phyloP scores from a whole-genome alignment of 2,888 invertebrate species.

The Drosophila pseudotalamancana region DNA sequence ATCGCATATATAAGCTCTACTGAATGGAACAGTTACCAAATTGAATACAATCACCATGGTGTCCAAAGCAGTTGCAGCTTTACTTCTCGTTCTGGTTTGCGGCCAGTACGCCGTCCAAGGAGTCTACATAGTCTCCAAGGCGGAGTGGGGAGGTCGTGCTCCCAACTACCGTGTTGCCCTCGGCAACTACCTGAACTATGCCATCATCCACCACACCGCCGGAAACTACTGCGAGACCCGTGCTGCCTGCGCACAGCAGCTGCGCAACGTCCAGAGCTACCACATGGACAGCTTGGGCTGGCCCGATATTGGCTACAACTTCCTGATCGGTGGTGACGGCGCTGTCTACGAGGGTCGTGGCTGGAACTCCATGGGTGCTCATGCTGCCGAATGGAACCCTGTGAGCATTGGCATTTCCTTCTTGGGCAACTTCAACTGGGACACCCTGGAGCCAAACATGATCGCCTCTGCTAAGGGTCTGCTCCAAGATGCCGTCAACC shows the following conservation, averaged over 20 bases:
- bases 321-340: slow-evolving; percentile 74
- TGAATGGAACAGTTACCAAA: neutral
- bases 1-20: slow-evolving; percentile 12
- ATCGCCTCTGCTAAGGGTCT: slow-evolving; percentile 61
- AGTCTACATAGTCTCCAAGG: slow-evolving; percentile 55
- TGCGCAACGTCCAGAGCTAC: slow-evolving; percentile 70
- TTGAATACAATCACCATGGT: slow-evolving; percentile 5
- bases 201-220: slow-evolving; percentile 68
- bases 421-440: slow-evolving; percentile 68
- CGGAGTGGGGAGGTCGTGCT: slow-evolving; percentile 73
- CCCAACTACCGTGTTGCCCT: slow-evolving; percentile 37
- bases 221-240: slow-evolving; percentile 59
- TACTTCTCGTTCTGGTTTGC: slow-evolving; percentile 32
- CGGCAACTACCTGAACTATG: slow-evolving; percentile 52
- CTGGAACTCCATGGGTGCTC: slow-evolving; percentile 67
- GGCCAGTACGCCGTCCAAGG: slow-evolving; percentile 45
- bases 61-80: slow-evolving; percentile 13
- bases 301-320: slow-evolving; percentile 78
- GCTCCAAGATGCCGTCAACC: slow-evolving; percentile 55
- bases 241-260: slow-evolving; percentile 57
- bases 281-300: slow-evolving; percentile 72
- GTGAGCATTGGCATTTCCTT: slow-evolving; percentile 75
- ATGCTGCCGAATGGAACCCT: slow-evolving; percentile 71
- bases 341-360: slow-evolving; percentile 76
- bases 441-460: slow-evolving; percentile 46